Evolutionary conservation across 2,113 vertebrate species (phyloP).

Genomic region (Lota lota): DNA sequence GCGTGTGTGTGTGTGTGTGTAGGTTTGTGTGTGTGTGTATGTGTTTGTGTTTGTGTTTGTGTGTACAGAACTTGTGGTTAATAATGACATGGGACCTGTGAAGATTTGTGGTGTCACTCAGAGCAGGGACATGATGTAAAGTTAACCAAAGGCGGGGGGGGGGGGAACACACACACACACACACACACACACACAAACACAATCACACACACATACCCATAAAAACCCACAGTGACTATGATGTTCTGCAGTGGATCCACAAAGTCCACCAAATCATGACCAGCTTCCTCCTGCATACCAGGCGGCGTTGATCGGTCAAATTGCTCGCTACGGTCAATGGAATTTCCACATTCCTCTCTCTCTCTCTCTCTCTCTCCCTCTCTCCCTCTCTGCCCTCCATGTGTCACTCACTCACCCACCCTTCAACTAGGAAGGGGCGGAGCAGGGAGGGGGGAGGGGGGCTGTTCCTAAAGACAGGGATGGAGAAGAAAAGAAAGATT

Average conservation of each 20-base stretch:
- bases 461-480: background rate
- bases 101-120: too few relatives aligned
- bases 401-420: conserved; percentile 10
- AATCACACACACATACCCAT: too few relatives aligned
- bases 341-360: conserved; percentile 32
- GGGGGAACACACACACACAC: too few relatives aligned
- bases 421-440: conserved; percentile 9
- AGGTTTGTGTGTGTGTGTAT: background rate
- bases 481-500: conserved; percentile 27
- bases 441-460: background rate
- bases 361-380: background rate
- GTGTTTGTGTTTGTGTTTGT: background rate
- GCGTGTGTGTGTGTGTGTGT: background rate
- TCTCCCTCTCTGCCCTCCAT: conserved; percentile 3
- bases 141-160: background rate
- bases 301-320: background rate
- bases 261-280: background rate
- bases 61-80: background rate
- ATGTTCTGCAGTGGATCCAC: background rate
- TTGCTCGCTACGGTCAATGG: conserved; percentile 22
- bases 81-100: background rate
- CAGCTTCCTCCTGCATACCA: background rate
- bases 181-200: too few relatives aligned
- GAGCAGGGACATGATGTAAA: background rate
- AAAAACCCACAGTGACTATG: too few relatives aligned